phyloP scores from a whole-genome alignment of 2,113 vertebrate species.

The Cricetomys ansorgei region DNA sequence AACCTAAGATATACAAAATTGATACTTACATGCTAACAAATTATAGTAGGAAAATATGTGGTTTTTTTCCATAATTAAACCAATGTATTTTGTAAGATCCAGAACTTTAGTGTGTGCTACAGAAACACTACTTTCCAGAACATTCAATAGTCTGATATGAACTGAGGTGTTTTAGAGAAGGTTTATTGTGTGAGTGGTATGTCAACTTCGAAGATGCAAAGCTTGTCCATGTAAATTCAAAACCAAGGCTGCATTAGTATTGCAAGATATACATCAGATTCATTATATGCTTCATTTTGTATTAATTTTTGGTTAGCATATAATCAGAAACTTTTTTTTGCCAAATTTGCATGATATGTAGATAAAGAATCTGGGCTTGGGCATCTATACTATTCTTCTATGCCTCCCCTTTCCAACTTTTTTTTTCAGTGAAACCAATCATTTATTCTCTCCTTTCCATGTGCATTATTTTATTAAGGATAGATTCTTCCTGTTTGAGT shows the following conservation, averaged over 20 bases:
- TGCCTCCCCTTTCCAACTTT: not conserved
- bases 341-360: not conserved
- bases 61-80: not conserved
- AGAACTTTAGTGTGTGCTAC: not conserved
- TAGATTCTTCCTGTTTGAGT: not conserved
- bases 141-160: not conserved
- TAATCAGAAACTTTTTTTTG: not conserved
- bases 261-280: not conserved
- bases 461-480: not conserved
- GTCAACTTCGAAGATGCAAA: not conserved
- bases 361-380: not conserved
- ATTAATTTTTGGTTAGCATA: not conserved
- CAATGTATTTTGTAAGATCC: not conserved
- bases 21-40: not conserved
- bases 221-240: not conserved
- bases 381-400: not conserved
- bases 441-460: not conserved
- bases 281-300: not conserved
- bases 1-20: not conserved
- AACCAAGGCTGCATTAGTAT: not conserved
- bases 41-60: not conserved
- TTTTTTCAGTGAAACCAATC: conserved; percentile 3
- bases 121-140: not conserved
- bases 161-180: not conserved
- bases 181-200: no score